phyloP scores from a whole-genome alignment of 2,113 vertebrate genomes.

The Thermophis baileyi region DNA sequence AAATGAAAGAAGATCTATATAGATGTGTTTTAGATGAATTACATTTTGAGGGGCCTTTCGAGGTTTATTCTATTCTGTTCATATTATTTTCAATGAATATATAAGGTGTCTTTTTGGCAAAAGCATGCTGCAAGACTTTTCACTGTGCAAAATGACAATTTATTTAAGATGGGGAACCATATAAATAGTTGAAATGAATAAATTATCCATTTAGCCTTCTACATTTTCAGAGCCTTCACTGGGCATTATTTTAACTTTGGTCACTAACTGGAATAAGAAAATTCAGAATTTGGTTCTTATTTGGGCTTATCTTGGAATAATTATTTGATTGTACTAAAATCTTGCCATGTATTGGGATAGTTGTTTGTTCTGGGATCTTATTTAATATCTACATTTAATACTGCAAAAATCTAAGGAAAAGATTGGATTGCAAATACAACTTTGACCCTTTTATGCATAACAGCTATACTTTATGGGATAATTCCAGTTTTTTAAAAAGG shows the following conservation, averaged over 20 bases:
- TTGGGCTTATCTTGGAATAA: not conserved
- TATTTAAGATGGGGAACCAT: not conserved
- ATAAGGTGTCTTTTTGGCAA: not conserved
- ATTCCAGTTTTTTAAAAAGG: not conserved
- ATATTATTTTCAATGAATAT: not conserved
- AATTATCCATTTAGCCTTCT: not conserved
- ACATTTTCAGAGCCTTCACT: not conserved
- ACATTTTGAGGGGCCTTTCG: not conserved
- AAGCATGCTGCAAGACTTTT: not conserved
- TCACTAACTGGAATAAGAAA: not conserved
- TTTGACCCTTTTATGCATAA: not conserved
- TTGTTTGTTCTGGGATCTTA: not conserved
- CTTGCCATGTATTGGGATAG: not conserved
- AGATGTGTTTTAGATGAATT: not conserved
- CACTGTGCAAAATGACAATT: not conserved
- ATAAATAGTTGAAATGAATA: not conserved
- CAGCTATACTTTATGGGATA: not conserved
- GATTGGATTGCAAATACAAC: not conserved
- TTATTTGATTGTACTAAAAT: not conserved
- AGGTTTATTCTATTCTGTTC: not conserved
- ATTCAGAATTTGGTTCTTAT: not conserved
- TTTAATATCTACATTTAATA: not conserved
- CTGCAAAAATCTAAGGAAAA: not conserved
- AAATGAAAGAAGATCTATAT: not conserved
- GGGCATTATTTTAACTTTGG: not conserved